Base-by-base conservation (phyloP, 1,140 invertebrate genomes). In the Drosophila murphyi region DNA sequence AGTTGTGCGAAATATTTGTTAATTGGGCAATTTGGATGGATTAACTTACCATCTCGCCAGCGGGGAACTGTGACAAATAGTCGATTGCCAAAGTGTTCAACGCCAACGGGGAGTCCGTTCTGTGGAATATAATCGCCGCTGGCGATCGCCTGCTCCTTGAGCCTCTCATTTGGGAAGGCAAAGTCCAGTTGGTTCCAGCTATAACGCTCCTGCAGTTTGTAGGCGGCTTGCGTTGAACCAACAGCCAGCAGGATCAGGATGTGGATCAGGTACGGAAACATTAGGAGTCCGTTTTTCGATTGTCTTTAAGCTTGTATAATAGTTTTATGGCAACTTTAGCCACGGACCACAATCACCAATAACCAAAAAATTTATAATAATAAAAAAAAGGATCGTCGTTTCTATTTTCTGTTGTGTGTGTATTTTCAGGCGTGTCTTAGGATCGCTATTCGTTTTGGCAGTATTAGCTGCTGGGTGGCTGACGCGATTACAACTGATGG, bases 11-110 rank as follows among this genome's bases (percentile, higher is more conserved):
- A 20, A 20, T 2, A 20, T 20, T 20, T 20, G 0, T 20, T 20
- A 20, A 20, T 1, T 29, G 35, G 54, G 2, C 52, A 35, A 20
- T 48, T 77, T 69, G 20, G n/a, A 2, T 10, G 60, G 7, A n/a
- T 8, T 6, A 5, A 92, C 93, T 93, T 78, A 95, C 94, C 95
- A 82, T 94, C 93, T 47, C 93, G 93, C 96, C 96, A 97, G 78
- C 96, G 94, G 1, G 96, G 96, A 1, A 97, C 95, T 29, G 94
- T 95, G 34, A 97, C 94, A 85, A 97, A 97, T 0, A 97, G 92
- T 70, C 96, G 96, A 76, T 97, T 95, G 39, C 93, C 93, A 95
- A 95, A 96, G 61, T 96, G 93, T 92, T 97, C 96, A 34, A 97
- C 95, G 8, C 96, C 96, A 3, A 97, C 96, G 2, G 96, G 96